Conservation (phyloP, 2,797 vertebrate species). For the Miichthys miiuy region DNA sequence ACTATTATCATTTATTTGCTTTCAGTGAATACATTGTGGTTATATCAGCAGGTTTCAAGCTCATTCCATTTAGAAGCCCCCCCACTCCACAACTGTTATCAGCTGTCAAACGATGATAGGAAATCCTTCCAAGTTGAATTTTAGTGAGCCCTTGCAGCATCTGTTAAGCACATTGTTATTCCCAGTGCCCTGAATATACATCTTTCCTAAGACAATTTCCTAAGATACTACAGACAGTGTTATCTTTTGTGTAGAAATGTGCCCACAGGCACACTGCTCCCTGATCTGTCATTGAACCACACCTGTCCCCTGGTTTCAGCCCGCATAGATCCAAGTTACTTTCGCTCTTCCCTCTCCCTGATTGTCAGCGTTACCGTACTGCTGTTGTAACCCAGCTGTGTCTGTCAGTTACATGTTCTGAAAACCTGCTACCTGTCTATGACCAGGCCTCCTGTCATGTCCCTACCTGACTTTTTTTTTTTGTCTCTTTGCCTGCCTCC, state of each 20-base stretch:
- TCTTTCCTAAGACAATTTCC: not conserved
- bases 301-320: not conserved
- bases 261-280: not conserved
- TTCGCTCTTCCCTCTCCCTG: not conserved
- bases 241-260: not conserved
- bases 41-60: not conserved
- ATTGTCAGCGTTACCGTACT: not conserved
- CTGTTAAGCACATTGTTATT: not conserved
- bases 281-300: not conserved
- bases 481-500: too few relatives aligned
- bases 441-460: too few relatives aligned
- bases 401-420: too few relatives aligned
- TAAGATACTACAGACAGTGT: not conserved
- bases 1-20: not conserved
- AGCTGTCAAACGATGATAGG: too few relatives aligned
- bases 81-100: too few relatives aligned
- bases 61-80: too few relatives aligned
- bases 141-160: not conserved
- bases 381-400: not conserved
- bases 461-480: too few relatives aligned
- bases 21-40: not conserved
- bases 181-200: not conserved
- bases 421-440: not conserved
- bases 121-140: too few relatives aligned
- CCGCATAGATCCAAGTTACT: not conserved